These are phyloP conservation scores for Syngnathus scovelli DNA, from an alignment of 2,113 vertebrate species.

Conservation along the genomic window DNA sequence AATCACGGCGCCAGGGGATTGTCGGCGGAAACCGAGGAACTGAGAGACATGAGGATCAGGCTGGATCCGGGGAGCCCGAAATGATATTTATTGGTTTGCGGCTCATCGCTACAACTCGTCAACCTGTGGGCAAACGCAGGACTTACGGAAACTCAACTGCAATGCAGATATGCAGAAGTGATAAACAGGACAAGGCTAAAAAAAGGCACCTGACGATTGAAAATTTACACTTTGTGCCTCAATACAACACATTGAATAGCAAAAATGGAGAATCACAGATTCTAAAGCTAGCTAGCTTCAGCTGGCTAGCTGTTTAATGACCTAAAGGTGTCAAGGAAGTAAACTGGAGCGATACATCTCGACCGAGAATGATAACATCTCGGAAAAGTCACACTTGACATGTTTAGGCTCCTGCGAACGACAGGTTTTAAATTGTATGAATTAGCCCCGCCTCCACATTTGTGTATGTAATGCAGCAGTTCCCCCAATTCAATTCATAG, in stretches of 20 bases:
- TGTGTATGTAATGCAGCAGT: conserved; percentile 23
- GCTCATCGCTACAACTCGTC: conserved; percentile 13
- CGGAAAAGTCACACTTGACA: neutral
- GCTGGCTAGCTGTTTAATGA: no score
- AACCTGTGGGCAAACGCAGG: conserved; percentile 2
- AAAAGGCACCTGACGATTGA: no score
- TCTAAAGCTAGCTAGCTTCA: no score
- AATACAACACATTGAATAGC: no score
- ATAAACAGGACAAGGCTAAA: neutral
- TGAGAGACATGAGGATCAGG: conserved; percentile 12
- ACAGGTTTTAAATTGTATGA: neutral
- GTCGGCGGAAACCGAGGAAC: conserved; percentile 11
- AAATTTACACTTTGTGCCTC: no score
- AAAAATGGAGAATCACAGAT: no score
- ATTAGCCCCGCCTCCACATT: neutral
- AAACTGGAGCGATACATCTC: neutral
- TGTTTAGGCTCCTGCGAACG: neutral
- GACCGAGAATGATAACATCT: neutral
- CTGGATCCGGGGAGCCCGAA: conserved; percentile 22
- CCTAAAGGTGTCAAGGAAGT: neutral
- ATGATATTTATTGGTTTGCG: conserved; percentile 28
- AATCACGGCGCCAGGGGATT: conserved; percentile 32
- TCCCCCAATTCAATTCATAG: conserved; percentile 47
- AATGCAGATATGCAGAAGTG: conserved; percentile 9
- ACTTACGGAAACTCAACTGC: neutral